These are phyloP conservation scores for Tyrannus savana DNA, from an alignment of 2,113 vertebrate species.

Conservation along the genomic window DNA sequence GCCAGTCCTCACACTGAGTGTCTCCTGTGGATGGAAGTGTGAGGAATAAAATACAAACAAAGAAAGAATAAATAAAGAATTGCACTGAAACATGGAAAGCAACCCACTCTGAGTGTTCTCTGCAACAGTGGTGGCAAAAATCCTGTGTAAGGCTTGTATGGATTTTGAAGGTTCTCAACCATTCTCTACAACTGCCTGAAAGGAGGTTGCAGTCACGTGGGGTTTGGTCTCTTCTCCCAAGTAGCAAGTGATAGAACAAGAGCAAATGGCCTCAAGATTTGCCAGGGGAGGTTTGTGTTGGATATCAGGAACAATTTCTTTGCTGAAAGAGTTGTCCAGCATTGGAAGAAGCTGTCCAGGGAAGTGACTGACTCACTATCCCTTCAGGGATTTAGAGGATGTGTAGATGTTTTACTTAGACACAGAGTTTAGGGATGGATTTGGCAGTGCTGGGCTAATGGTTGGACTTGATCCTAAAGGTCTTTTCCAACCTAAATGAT, in stretches of 20 bases:
- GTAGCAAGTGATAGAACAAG: background rate
- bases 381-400: background rate
- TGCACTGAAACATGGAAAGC: fast-evolving
- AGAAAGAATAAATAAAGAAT: no score
- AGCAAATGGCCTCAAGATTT: background rate
- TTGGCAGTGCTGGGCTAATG: background rate
- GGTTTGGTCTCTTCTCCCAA: background rate
- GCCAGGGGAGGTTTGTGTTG: background rate
- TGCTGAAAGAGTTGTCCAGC: fast-evolving
- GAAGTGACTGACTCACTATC: background rate
- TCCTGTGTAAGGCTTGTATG: background rate
- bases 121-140: background rate
- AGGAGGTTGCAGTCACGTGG: background rate
- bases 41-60: background rate
- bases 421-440: background rate
- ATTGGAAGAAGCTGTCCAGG: background rate
- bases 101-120: background rate
- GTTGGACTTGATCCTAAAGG: background rate
- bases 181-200: background rate
- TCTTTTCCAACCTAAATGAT: background rate
- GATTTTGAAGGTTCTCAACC: background rate
- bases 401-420: fast-evolving
- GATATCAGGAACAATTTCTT: background rate
- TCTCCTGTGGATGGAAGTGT: background rate
- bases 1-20: background rate